phyloP scores from a whole-genome alignment of 2,888 invertebrate genomes.

The Nebria salina region DNA sequence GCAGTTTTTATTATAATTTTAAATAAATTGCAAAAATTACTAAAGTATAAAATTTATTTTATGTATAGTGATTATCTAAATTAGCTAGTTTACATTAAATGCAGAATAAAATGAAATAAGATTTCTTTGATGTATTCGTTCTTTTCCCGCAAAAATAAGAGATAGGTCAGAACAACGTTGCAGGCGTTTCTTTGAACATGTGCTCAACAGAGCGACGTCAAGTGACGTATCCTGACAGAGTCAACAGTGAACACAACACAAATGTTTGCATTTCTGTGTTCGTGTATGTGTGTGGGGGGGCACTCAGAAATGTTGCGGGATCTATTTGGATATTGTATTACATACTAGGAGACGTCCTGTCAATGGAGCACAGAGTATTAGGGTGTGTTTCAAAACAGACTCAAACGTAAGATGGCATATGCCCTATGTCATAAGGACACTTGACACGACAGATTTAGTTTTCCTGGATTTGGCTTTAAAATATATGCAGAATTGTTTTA shows the following conservation, averaged over 20 bases:
- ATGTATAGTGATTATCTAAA: too few relatives aligned
- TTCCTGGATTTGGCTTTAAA: background rate
- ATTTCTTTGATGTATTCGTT: background rate
- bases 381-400: background rate
- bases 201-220: background rate
- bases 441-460: background rate
- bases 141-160: constrained; percentile 7
- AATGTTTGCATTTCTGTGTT: constrained; percentile 8
- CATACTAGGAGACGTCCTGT: background rate
- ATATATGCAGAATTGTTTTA: background rate
- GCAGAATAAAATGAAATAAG: too few relatives aligned
- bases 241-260: constrained; percentile 4
- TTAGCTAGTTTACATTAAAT: too few relatives aligned
- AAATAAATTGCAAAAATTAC: too few relatives aligned
- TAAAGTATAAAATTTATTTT: too few relatives aligned
- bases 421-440: background rate
- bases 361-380: background rate
- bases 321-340: constrained; percentile 1
- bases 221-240: constrained; percentile 13
- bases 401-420: background rate
- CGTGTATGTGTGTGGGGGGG: background rate
- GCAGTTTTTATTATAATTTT: too few relatives aligned
- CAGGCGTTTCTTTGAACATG: background rate
- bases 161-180: background rate
- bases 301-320: background rate